A percentile compares a stretch with the other conserved stretches of the same genome.
These are phyloP conservation scores for Lutraria lutraria DNA, from an alignment of 2,888 invertebrate genomes.

Conservation along the genomic window DNA sequence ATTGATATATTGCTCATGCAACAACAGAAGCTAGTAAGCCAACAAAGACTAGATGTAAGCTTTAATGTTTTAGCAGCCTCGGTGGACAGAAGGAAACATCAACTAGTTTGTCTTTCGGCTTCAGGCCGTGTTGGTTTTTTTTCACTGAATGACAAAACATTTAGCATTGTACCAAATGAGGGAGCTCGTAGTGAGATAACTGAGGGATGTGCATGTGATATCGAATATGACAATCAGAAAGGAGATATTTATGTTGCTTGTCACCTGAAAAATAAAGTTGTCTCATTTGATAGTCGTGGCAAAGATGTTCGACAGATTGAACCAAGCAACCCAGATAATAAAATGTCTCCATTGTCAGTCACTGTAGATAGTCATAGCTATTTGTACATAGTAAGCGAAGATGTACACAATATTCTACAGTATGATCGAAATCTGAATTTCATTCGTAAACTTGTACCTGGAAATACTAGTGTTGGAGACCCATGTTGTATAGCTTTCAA, in stretches of 20 bases:
- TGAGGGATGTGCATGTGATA: not conserved
- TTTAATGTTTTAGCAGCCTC: not conserved
- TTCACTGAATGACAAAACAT: not conserved
- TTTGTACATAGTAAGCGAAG: not conserved
- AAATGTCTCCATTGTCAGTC: not conserved
- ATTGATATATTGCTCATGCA: not conserved
- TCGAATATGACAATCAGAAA: not conserved
- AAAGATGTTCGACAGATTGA: not conserved
- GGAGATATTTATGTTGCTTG: not conserved
- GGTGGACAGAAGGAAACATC: not conserved
- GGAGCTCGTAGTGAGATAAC: not conserved
- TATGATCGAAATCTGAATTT: not conserved
- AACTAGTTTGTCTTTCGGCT: not conserved
- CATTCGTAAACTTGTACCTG: not conserved
- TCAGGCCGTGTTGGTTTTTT: not conserved
- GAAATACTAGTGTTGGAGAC: not conserved
- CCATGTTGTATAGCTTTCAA: constrained; percentile 11
- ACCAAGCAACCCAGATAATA: not conserved
- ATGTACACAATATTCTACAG: not conserved
- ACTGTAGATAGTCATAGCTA: not conserved
- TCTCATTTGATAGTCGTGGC: not conserved
- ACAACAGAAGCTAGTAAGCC: not conserved
- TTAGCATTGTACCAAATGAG: not conserved
- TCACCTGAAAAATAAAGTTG: not conserved
- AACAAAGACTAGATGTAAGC: not conserved